Conservation (phyloP, 2,888 invertebrate genomes). For the Chymomyza amoena region DNA sequence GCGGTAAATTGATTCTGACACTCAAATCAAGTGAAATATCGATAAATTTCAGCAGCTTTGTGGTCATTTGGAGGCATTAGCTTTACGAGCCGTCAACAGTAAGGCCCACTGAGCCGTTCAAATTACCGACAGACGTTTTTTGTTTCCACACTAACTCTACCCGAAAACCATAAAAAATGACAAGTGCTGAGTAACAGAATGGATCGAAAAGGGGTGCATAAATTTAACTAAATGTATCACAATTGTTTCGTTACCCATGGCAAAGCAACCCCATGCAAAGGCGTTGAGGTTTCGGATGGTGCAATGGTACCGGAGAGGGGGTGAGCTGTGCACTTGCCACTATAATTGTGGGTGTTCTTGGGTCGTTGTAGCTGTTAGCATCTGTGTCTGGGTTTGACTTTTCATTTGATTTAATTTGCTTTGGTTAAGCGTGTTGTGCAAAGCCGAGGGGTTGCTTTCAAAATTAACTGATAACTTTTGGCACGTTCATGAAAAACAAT, state of each 20-base stretch:
- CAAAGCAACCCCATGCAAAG: constrained; percentile 19
- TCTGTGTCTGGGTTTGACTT: constrained; percentile 70
- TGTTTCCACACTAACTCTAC: constrained; percentile 16
- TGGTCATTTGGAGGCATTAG: constrained; percentile 64
- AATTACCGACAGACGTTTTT: constrained; percentile 43
- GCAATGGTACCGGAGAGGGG: background rate
- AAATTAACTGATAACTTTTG: constrained; percentile 63
- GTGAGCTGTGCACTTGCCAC: constrained; percentile 10
- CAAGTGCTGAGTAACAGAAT: constrained; percentile 49
- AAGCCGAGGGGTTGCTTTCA: constrained; percentile 13
- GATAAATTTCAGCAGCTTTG: constrained; percentile 46
- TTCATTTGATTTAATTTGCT: constrained; percentile 70
- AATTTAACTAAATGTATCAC: constrained; percentile 66
- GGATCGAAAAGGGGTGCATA: constrained; percentile 62
- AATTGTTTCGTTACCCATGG: constrained; percentile 62
- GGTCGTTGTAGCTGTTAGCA: constrained; percentile 34
- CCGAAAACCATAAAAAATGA: constrained; percentile 52
- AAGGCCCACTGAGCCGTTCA: constrained; percentile 44
- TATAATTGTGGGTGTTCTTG: constrained; percentile 22
- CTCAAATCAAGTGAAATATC: constrained; percentile 66
- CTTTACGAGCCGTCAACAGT: constrained; percentile 32
- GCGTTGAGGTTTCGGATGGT: constrained; percentile 12
- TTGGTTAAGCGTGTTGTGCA: constrained; percentile 19
- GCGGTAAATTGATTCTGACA: constrained; percentile 61
- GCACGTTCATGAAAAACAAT: constrained; percentile 66